Conservation (phyloP, 2,888 invertebrate genomes). For the Campaea margaritaria region DNA sequence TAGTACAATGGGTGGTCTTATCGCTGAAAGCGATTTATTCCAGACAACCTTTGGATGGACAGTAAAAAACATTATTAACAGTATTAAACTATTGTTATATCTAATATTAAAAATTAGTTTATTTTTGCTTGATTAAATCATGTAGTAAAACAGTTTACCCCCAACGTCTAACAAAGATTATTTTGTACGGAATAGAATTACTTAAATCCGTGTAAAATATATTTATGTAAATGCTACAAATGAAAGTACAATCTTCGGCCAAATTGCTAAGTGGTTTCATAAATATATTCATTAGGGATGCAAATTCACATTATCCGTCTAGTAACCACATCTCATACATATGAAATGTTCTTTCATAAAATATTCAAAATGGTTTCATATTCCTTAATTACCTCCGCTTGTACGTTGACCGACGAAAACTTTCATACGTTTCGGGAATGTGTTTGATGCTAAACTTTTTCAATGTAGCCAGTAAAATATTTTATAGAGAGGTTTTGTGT, state of each 20-base stretch:
- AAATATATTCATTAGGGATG: constrained; percentile 77
- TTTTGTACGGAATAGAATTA: neutral
- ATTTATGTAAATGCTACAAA: neutral
- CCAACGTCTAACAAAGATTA: neutral
- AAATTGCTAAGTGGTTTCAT: constrained; percentile 44
- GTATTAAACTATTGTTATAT: no score
- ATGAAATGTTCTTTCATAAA: constrained; percentile 79
- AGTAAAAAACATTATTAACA: no score
- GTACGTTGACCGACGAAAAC: constrained; percentile 70
- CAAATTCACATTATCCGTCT: constrained; percentile 76
- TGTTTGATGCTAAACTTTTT: constrained; percentile 21
- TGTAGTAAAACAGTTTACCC: no score
- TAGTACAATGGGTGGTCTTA: no score
- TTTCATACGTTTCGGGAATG: constrained; percentile 57
- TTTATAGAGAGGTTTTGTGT: neutral
- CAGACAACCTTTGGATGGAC: no score
- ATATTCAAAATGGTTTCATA: constrained; percentile 83
- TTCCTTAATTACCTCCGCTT: constrained; percentile 82
- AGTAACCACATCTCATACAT: constrained; percentile 81
- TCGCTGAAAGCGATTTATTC: no score
- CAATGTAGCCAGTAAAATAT: constrained; percentile 1
- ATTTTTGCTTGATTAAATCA: no score
- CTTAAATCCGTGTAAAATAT: neutral
- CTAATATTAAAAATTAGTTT: no score
- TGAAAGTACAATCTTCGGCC: constrained; percentile 1